Base-by-base conservation (phyloP, 2,888 invertebrate genomes). In the Mythimna pallens region DNA sequence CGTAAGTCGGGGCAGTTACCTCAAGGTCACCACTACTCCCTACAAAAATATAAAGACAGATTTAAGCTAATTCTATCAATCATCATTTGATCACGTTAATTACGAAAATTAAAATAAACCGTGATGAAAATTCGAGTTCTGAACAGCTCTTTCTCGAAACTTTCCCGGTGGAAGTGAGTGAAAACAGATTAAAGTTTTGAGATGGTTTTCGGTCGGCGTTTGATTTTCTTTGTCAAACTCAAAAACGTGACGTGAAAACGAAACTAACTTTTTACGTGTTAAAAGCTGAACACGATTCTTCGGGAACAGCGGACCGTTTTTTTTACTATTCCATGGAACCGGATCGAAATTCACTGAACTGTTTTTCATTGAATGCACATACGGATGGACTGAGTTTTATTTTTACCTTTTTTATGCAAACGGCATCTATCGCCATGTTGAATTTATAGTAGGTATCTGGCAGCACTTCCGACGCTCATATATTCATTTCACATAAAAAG, bases 191-290 rank as follows among this genome's bases (percentile, higher is more conserved):
- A 66, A 82, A 79, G 66, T 71, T 78, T 30, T 17, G 65, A 58
- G 65, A 55, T 70, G 62, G 55, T 76, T 78, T 63, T 82, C 65
- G 58, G 65, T 54, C 54, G 64, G 12, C 58, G 71, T 62, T 66
- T 78, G 76, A 69, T 78, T 81, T 69, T 71, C 78, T 78, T 79
- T 79, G 78, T 82, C 82, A 66, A 81, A 79, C 71, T 82, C 43
- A 34, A 47, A 78, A 79, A 79, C 82, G 82, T 82, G 82, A 79
- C 78, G 34, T 55, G 66, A 57, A 78, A 64, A 34, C 50, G n/a
- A 71, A 25, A 58, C 43, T 20, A 57, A 82, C 22, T 73, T 80
- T 82, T 82, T 78, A 57, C 52, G 67, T 67, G 72, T 72, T 68
- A 58, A 81, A 72, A 72, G 62, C 61, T 34, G 64, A 73, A 78